A percentile compares a stretch with the other conserved stretches of the same genome.
Evolutionary conservation across 2,113 vertebrate species (phyloP).

Genomic region (Bagarius yarrelli): DNA sequence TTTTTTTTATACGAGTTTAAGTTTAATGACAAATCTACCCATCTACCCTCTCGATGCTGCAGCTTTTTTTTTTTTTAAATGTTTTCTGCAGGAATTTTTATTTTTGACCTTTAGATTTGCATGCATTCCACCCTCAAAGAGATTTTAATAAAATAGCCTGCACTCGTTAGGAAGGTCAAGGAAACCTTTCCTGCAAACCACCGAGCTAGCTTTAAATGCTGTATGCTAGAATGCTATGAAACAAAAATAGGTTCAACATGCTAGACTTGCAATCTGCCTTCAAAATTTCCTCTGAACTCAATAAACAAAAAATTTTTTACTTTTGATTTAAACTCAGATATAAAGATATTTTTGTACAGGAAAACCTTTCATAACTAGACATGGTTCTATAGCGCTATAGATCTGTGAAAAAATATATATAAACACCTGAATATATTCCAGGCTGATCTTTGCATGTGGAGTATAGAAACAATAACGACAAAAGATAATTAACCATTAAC

Average conservation of each 20-base stretch:
- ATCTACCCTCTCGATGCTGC: background rate
- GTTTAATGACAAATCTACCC: background rate
- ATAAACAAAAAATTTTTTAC: too few relatives aligned
- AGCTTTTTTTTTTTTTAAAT: background rate
- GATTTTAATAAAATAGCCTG: background rate
- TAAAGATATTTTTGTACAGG: too few relatives aligned
- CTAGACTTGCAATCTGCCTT: background rate
- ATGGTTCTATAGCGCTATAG: too few relatives aligned
- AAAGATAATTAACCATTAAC: too few relatives aligned
- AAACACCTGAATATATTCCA: too few relatives aligned
- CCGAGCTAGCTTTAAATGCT: constrained; percentile 1
- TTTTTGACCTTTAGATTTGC: background rate
- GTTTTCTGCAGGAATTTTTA: background rate
- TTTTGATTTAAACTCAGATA: too few relatives aligned
- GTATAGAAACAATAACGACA: too few relatives aligned
- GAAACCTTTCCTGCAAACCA: constrained; percentile 9
- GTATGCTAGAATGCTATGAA: background rate
- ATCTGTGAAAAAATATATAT: too few relatives aligned
- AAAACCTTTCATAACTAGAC: too few relatives aligned
- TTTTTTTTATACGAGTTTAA: background rate
- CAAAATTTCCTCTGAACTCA: background rate
- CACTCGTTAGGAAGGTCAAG: constrained; percentile 19
- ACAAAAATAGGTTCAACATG: constrained; percentile 5
- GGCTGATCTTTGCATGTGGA: too few relatives aligned
- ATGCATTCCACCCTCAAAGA: background rate